A percentile compares a stretch with the other conserved stretches of the same genome.
Conservation (phyloP, 2,888 invertebrate genomes). For the Dione juno region DNA sequence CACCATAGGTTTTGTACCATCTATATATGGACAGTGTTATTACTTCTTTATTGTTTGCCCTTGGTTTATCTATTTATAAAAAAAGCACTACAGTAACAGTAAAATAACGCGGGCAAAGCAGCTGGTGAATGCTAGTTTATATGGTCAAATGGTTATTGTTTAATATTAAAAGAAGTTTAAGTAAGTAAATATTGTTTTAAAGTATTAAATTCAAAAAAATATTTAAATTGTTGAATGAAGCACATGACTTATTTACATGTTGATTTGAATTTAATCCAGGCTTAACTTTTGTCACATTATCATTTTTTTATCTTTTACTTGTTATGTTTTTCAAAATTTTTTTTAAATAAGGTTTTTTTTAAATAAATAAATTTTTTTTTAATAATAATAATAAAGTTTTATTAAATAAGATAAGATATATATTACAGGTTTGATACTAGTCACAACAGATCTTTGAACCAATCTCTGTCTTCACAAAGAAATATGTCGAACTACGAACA, state of each 20-base stretch:
- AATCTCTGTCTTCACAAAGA: constrained; percentile 67
- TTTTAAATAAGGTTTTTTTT: neutral
- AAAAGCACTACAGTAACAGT: too few relatives aligned
- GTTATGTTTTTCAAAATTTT: neutral
- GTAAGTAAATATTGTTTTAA: too few relatives aligned
- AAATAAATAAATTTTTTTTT: neutral
- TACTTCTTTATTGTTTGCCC: too few relatives aligned
- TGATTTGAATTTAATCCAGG: neutral
- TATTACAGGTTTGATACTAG: constrained; percentile 77
- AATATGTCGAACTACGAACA: constrained; percentile 83
- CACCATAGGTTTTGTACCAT: too few relatives aligned
- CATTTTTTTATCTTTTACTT: constrained; percentile 3
- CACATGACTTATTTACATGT: neutral
- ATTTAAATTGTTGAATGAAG: neutral
- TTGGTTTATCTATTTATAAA: too few relatives aligned
- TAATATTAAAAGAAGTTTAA: too few relatives aligned
- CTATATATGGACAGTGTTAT: too few relatives aligned
- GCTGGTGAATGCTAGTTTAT: too few relatives aligned
- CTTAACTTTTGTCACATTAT: neutral
- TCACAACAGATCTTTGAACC: constrained; percentile 66
- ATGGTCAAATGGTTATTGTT: too few relatives aligned
- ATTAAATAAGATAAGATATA: constrained; percentile 3
- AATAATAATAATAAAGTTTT: too few relatives aligned
- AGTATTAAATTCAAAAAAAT: neutral
- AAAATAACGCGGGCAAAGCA: too few relatives aligned